Evolutionary conservation across 2,797 vertebrate genomes (phyloP), one percentile per base, ranked within the genome.

Genomic region (Dryobates pubescens): DNA sequence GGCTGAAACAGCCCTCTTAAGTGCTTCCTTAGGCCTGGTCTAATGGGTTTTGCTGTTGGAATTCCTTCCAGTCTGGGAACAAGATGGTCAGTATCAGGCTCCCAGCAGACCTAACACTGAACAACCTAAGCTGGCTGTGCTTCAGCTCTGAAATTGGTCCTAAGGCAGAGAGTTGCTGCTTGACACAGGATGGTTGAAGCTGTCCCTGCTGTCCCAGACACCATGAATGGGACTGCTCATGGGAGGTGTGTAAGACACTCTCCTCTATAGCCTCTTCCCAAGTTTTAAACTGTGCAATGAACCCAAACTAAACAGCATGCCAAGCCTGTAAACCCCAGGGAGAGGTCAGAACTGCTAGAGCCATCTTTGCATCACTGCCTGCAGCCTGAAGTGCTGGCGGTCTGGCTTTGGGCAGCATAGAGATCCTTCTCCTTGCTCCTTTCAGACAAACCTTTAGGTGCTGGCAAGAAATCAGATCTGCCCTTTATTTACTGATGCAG

Each of bases 291-390:
- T 68, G 22, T 82, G 70, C 30, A 18, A 20, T 65, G 74, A 74
- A 68, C 57, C 85, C 75, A 82, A 81, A 38, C 23, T 6, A 91
- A 96, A 67, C 88, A 38, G 68, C 76, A 79, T 87, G 89, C 89
- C 94, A 82, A 92, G 92, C 78, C 69, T 87, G 63, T 65, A 72
- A 95, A n/a, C 81, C 71, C 88, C 91, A 5, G 64, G 78, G 58
- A 23, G 11, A 6, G 9, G 2, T 58, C 56, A 75, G 90, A 76
- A 51, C 53, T n/a, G 70, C 63, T 47, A 0, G 4, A 62, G 36
- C 32, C 0, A 51, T 15, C 13, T 64, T 34, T 51, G 29, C 41
- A 9, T 54, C 67, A 6, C 58, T 53, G 47, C 2, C 1, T 79
- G 72, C 57, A 8, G 57, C 29, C 0, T 7, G 57, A 54, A 70